Percentiles rank a stretch among this genome's conserved stretches.
Evolutionary conservation across 1,140 invertebrate species (phyloP).

Genomic region (Diabrotica virgifera): DNA sequence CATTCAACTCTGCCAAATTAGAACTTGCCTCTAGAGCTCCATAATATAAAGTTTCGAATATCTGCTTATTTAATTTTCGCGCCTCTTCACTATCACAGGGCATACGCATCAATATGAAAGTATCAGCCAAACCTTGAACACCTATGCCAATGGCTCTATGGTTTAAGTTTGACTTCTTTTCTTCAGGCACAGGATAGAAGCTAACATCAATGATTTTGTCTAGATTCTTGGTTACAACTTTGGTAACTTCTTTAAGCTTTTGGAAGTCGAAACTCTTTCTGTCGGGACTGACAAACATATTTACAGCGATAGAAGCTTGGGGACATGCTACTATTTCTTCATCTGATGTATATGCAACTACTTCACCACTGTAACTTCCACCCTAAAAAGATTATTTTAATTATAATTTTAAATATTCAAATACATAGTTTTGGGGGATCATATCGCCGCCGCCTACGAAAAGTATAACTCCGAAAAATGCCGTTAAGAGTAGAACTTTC

Average conservation of each 20-base stretch:
- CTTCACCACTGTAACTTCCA: slow-evolving; percentile 97
- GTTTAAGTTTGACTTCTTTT: slow-evolving; percentile 81
- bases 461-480: too few relatives aligned
- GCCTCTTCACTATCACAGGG: slow-evolving; percentile 89
- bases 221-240: slow-evolving; percentile 83
- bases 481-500: too few relatives aligned
- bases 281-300: slow-evolving; percentile 85
- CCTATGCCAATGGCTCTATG: slow-evolving; percentile 97
- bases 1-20: slow-evolving; percentile 85
- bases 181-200: slow-evolving; percentile 91
- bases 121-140: slow-evolving; percentile 82
- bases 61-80: slow-evolving; percentile 84
- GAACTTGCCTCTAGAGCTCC: slow-evolving; percentile 93
- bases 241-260: slow-evolving; percentile 80
- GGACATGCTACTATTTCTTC: slow-evolving; percentile 99
- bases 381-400: slow-evolving; percentile 56
- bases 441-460: too few relatives aligned
- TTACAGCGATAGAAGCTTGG: slow-evolving; percentile 96
- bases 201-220: slow-evolving; percentile 99
- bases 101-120: slow-evolving; percentile 90
- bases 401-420: background rate
- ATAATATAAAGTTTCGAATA: slow-evolving; percentile 98
- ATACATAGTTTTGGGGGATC: too few relatives aligned
- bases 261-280: slow-evolving; percentile 82
- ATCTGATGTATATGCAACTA: slow-evolving; percentile 87